phyloP scores from a whole-genome alignment of 1,140 invertebrate genomes.

The Asobara japonica region DNA sequence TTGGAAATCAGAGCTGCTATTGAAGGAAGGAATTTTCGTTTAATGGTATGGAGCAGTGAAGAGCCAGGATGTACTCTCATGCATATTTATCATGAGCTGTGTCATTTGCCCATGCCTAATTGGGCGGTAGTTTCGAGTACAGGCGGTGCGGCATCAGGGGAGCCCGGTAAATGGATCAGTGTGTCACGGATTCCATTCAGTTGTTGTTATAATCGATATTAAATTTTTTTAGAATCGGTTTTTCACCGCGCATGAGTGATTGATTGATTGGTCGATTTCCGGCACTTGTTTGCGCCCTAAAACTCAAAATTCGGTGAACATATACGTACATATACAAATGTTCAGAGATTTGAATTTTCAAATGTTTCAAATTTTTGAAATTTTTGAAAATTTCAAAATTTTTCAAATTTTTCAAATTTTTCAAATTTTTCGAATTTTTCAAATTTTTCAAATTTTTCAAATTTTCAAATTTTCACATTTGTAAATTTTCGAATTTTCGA shows the following conservation, averaged over 20 bases:
- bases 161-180: slow-evolving; percentile 49
- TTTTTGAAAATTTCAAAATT: too few species aligned
- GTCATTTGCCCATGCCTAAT: not conserved
- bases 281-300: not conserved
- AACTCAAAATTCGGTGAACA: too few species aligned
- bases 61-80: not conserved
- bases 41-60: not conserved
- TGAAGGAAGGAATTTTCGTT: too few species aligned
- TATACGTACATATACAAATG: too few species aligned
- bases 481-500: too few species aligned
- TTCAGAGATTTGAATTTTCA: too few species aligned
- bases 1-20: slow-evolving; percentile 21
- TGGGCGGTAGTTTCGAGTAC: not conserved
- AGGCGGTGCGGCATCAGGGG: not conserved
- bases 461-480: too few species aligned
- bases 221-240: not conserved
- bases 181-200: slow-evolving; percentile 37
- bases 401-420: too few species aligned
- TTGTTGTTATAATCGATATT: not conserved
- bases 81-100: not conserved
- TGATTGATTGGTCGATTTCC: not conserved
- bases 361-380: too few species aligned
- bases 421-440: too few species aligned
- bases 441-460: too few species aligned
- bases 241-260: not conserved